Base-by-base conservation (phyloP, 2,113 vertebrate genomes). In the Eurypyga helias region DNA sequence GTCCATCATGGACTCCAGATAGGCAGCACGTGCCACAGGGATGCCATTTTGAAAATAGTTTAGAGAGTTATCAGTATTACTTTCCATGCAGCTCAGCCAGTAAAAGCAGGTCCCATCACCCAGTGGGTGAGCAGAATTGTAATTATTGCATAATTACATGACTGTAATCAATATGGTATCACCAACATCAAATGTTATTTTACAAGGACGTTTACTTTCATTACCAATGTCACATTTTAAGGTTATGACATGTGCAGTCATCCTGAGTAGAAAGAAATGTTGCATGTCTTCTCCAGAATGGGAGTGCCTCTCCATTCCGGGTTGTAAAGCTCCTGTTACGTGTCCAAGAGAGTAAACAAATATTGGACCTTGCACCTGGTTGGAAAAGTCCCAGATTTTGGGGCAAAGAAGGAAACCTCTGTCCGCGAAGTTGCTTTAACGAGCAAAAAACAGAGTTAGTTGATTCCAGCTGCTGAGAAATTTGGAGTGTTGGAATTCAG, bases 261-360 rank as follows among this genome's bases (percentile, higher is more conserved):
- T 92, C 65, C 52, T 82, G 43, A 95, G 58, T 51, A 76, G 81
- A 49, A 89, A 51, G 18, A 86, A 83, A 80, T 41, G 31, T 33
- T 90, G 41, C 14, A 12, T 0, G 0, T 52, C 45, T 58, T 38
- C 36, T 91, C 28, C n/a, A 38, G 72, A 79, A 73, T 57, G 45
- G 69, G 45, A 84, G 21, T 75, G 29, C 31, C 73, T 93, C 70
- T 90, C 41, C 31, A 24, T 79, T 54, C 28, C 45, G 33, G 29
- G 11, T 70, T 87, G 66, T 82, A 85, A 89, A 96, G 57, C 69
- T 93, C 58, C 54, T 72, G 45, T 84, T 94, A 69, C 73, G 87
- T 91, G 57, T 95, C 69, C 77, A 84, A 65, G 49, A 89, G 17
- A 54, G 24, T 84, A 94, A 95, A 94, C 83, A 95, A 96, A 80